Evolutionary conservation across 2,797 vertebrate genomes (phyloP).

Genomic region (Gymnocypris eckloni): DNA sequence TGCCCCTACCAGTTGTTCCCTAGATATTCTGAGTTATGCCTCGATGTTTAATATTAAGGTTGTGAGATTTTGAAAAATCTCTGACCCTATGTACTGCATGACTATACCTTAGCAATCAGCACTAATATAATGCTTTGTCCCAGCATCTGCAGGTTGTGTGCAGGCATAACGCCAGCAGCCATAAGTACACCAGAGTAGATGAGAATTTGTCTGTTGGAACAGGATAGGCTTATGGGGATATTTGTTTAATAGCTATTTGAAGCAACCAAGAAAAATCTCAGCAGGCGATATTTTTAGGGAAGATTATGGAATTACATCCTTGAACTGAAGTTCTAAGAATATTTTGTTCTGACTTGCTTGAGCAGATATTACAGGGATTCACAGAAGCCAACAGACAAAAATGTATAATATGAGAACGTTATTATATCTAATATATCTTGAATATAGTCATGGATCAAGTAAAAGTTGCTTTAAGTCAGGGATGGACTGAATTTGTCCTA

Average conservation of each 20-base stretch:
- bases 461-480: neutral
- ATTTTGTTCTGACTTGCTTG: conserved; percentile 14
- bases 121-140: neutral
- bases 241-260: conserved; percentile 32
- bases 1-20: neutral
- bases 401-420: neutral
- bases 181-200: neutral
- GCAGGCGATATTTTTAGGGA: conserved; percentile 23
- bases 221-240: conserved; percentile 23
- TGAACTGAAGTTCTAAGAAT: conserved; percentile 25
- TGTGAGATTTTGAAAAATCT: neutral
- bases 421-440: neutral
- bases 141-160: conserved; percentile 16
- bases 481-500: neutral
- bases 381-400: neutral
- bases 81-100: neutral
- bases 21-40: neutral
- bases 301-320: conserved; percentile 32
- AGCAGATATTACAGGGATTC: conserved; percentile 1
- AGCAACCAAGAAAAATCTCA: conserved; percentile 15
- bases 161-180: conserved; percentile 56
- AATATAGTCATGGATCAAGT: neutral
- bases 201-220: conserved; percentile 8
- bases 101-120: neutral
- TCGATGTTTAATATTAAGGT: neutral